These are phyloP conservation scores for Psettodes erumei DNA, from an alignment of 2,113 vertebrate species.

Conservation along the genomic window DNA sequence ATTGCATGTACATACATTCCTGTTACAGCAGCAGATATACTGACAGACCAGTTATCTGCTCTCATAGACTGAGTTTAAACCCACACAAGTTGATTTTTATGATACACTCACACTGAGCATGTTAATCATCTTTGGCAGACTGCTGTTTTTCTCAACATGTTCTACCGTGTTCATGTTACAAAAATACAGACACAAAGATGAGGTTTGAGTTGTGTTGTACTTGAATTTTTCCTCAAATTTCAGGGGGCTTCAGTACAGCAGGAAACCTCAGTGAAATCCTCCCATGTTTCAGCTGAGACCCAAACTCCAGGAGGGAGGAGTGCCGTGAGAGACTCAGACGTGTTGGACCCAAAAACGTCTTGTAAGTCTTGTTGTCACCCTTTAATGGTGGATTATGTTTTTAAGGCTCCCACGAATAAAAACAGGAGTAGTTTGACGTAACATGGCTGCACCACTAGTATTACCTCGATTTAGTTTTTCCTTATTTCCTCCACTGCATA, in stretches of 20 bases:
- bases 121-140: not conserved
- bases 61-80: not conserved
- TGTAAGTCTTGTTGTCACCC: constrained; percentile 38
- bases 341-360: not conserved
- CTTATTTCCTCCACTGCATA: not conserved
- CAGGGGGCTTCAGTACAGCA: constrained; percentile 30
- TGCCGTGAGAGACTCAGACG: not conserved
- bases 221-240: not conserved
- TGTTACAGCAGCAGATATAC: not conserved
- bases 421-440: not conserved
- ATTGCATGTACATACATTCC: not conserved
- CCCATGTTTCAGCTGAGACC: constrained; percentile 18
- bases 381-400: not conserved
- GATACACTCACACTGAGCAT: not conserved
- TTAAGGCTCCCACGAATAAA: not conserved
- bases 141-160: no score
- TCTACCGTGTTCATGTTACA: not conserved
- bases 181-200: not conserved
- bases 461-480: not conserved
- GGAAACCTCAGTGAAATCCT: constrained; percentile 22
- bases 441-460: not conserved
- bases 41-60: not conserved
- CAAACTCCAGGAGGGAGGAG: constrained; percentile 7
- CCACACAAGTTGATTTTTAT: not conserved
- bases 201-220: no score